phyloP scores from a whole-genome alignment of 2,888 invertebrate species.

The Ennomos erosarius region DNA sequence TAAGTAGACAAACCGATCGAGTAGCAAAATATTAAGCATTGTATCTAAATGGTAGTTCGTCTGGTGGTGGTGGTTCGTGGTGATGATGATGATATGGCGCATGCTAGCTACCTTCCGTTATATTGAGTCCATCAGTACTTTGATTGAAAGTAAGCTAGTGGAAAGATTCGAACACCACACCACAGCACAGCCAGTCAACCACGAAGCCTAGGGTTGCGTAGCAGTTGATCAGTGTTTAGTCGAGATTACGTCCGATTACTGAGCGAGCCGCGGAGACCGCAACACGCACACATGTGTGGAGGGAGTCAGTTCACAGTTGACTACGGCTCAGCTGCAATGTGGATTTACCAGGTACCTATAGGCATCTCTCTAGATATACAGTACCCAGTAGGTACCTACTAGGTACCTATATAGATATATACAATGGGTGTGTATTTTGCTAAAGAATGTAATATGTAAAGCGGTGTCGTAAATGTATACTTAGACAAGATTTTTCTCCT shows the following conservation, averaged over 20 bases:
- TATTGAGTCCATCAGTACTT: too few relatives aligned
- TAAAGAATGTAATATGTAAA: neutral
- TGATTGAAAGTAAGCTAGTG: too few relatives aligned
- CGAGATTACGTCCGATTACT: conserved; percentile 78
- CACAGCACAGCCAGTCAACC: conserved; percentile 25
- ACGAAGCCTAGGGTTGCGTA: conserved; percentile 39
- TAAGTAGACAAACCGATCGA: too few relatives aligned
- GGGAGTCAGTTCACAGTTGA: conserved; percentile 7
- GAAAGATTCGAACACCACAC: conserved; percentile 42
- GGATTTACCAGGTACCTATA: neutral
- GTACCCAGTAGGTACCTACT: too few relatives aligned
- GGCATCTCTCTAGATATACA: too few relatives aligned
- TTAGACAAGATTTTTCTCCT: too few relatives aligned
- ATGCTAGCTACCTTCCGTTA: too few relatives aligned
- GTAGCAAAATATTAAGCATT: too few relatives aligned
- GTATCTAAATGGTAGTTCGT: too few relatives aligned
- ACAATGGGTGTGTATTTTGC: neutral
- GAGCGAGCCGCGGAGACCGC: conserved; percentile 71
- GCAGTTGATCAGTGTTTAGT: conserved; percentile 73
- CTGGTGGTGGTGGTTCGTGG: too few relatives aligned
- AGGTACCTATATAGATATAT: neutral
- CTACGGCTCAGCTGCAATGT: conserved; percentile 14
- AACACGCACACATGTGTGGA: conserved; percentile 40
- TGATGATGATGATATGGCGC: too few relatives aligned
- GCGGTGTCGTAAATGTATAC: too few relatives aligned